Evolutionary conservation across 2,797 vertebrate genomes (phyloP), one percentile per base, ranked within the genome.

Genomic region (Ptychadena robeensis): DNA sequence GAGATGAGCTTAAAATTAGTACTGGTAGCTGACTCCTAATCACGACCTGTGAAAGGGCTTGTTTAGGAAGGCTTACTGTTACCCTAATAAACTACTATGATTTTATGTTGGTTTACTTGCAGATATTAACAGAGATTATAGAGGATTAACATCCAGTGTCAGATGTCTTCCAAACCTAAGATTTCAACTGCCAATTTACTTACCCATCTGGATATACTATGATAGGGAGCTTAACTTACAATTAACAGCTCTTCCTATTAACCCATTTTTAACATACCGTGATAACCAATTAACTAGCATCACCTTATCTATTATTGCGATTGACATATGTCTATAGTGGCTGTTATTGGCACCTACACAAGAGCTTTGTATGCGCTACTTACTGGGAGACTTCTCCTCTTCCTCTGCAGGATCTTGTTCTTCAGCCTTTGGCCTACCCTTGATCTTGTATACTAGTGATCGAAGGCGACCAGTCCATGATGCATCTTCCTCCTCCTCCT

Each of bases 381-480:
- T 93, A 99, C 98, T 95, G 82, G 98, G 98, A 70, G 91, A 92
- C 14, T 94, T 94, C 61, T 97, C 94, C 77, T 93, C 91, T 85
- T 95, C 95, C 88, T 96, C 93, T 0, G 83, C 91, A 12, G 93
- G 93, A 81, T 94, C 92, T 80, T 93, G 86, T 86, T 96, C 95
- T 27, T 93, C 91, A 87, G 94, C 93, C 89, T 93, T 96, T 57
- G 94, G 89, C 57, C 93, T 93, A 64, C 96, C 95, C 94, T 96
- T 98, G 90, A 99, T 96, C 92, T 95, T 98, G 87, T 95, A 94
- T 81, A 99, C 89, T 87, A 99, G 89, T 64, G 94, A 92, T 77
- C 97, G 87, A 35, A 99, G 94, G 66, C 95, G 97, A 44, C 96
- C 96, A 88, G 92, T 94, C 89, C 97, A 95, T 11, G 97, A 97